Evolutionary conservation across 1,140 invertebrate species (phyloP), one percentile per base, ranked within the genome.

Genomic region (Helicoverpa armigera): DNA sequence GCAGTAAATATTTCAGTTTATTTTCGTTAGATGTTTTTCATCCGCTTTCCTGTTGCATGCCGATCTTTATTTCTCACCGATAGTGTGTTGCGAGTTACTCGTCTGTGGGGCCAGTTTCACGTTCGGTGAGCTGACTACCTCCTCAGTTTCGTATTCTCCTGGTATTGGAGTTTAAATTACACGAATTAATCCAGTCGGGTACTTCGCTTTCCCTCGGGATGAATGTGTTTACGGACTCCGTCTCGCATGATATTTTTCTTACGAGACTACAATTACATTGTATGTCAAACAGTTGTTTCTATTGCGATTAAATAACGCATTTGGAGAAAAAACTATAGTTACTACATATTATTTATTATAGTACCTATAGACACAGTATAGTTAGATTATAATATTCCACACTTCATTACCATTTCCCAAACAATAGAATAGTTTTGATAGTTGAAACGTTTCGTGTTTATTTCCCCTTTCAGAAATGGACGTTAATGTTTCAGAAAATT

Each of bases 91-190:
- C 13, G 14, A 35, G 23, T 67, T 18, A 78, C 60, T 65, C 61
- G 61, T 78, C 61, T 78, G 61, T 13, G 23, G n/a, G 2, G 63
- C n/a, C 16, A 16, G 43, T 65, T 58, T 43, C 23, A 35, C 50
- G 80, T 82, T 69, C 58, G 80, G 13, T 76, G 74, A 75, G 76
- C 86, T 87, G 88, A 91, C 90, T 90, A 92, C 86, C 86, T 88
- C 73, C 88, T 89, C 85, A 83, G 85, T 84, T 90, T 89, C 89
- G 82, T 94, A 89, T 89, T 92, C 90, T 92, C 90, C 91, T 90
- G 89, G 90, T 91, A 92, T 90, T 89, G 86, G 87, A 90, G 89
- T 92, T 92, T 90, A 92, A 92, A 93, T 93, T 94, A 93, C 90
- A 91, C 89, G 90, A 92, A 91, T 94, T 92, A 93, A 92, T 91